phyloP scores from a whole-genome alignment of 2,113 vertebrate species.

The Hemicordylus capensis region DNA sequence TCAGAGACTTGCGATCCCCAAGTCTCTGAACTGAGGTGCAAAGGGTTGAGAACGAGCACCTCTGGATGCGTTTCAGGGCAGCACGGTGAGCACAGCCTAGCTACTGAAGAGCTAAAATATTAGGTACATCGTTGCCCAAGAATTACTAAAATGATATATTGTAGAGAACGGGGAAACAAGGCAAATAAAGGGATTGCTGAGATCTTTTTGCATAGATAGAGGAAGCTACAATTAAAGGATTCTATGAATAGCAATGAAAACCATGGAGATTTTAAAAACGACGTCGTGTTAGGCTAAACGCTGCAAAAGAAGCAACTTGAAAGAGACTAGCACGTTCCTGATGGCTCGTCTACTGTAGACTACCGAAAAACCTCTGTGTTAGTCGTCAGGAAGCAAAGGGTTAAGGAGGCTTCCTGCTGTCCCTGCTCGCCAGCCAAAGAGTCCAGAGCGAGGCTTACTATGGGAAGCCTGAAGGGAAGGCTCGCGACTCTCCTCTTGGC shows the following conservation, averaged over 20 bases:
- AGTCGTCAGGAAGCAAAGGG: neutral
- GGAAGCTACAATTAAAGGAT: neutral
- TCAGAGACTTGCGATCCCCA: constrained; percentile 28
- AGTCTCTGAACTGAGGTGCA: neutral
- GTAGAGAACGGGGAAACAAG: neutral
- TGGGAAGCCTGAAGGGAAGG: no score
- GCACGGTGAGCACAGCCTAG: neutral
- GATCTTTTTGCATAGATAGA: neutral
- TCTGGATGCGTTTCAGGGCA: neutral
- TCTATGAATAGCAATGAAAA: neutral
- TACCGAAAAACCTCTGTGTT: no score
- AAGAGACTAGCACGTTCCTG: no score
- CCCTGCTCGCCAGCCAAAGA: no score
- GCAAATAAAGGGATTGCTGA: neutral
- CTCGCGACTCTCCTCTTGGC: no score
- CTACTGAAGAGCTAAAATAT: neutral
- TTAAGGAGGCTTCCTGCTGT: neutral
- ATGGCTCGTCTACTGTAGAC: no score
- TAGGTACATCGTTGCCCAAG: neutral
- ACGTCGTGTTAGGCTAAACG: no score
- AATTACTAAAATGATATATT: neutral
- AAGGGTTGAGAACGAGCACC: neutral
- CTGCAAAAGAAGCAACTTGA: no score
- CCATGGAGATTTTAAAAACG: neutral
- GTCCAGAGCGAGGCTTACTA: no score